These are phyloP conservation scores for Drosophila leontia DNA, from an alignment of 1,140 invertebrate species.

Conservation along the genomic window DNA sequence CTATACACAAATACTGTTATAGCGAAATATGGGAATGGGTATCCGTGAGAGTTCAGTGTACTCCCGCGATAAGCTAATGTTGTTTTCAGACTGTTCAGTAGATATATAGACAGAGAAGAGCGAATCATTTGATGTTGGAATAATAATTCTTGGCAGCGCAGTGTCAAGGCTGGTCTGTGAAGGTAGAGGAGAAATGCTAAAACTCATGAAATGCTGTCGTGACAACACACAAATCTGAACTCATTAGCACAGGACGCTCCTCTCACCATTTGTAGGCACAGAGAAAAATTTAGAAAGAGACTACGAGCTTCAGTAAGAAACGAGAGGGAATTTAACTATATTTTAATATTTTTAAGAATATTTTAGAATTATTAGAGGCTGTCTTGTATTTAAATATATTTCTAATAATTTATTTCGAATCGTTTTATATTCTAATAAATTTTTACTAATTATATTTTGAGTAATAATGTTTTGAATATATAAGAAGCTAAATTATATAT, in stretches of 20 bases:
- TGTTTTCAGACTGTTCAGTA: slow-evolving; percentile 50
- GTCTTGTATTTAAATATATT: neutral
- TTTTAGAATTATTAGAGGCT: neutral
- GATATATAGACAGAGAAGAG: slow-evolving; percentile 33
- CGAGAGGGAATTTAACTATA: neutral
- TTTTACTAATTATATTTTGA: neutral
- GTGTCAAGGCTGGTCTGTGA: slow-evolving; percentile 48
- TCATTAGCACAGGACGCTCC: slow-evolving; percentile 57
- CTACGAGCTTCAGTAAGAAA: neutral
- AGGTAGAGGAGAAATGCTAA: slow-evolving; percentile 3
- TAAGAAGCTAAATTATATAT: neutral
- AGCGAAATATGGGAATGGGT: slow-evolving; percentile 5
- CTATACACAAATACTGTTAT: slow-evolving; percentile 7
- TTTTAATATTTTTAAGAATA: neutral
- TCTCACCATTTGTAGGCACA: slow-evolving; percentile 26
- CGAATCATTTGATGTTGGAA: slow-evolving; percentile 46
- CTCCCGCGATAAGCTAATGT: slow-evolving; percentile 71
- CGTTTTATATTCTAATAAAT: neutral
- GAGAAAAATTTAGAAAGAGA: neutral
- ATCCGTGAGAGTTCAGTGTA: slow-evolving; percentile 67
- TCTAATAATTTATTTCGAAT: neutral
- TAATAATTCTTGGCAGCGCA: slow-evolving; percentile 5
- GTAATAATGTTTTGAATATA: too few species aligned
- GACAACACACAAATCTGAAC: slow-evolving; percentile 67
- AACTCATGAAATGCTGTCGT: slow-evolving; percentile 48